Evolutionary conservation across 2,888 invertebrate genomes (phyloP).

Genomic region (Hirtodrosophila trivittata): DNA sequence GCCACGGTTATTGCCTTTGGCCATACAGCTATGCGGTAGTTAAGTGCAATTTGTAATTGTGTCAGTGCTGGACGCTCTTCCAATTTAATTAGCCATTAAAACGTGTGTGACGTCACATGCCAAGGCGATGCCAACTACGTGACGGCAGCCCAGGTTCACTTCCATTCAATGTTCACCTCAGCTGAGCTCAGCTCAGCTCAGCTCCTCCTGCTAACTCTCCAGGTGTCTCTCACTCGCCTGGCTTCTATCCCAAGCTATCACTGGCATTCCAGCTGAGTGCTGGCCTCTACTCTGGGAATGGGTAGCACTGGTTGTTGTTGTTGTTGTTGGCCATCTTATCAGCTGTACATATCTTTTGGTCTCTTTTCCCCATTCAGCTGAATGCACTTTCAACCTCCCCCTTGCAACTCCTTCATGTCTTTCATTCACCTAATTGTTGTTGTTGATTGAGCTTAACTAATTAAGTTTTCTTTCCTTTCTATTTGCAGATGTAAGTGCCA

Average conservation of each 20-base stretch:
- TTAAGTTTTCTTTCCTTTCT: conserved; percentile 66
- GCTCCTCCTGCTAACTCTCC: not conserved
- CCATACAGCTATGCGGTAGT: conserved; percentile 53
- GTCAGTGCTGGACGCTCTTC: conserved; percentile 65
- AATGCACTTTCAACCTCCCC: conserved; percentile 57
- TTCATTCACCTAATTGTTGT: conserved; percentile 17
- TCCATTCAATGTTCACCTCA: not conserved
- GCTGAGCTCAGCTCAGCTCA: too few species aligned
- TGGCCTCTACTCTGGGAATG: conserved; percentile 22
- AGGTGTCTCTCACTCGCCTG: too few species aligned
- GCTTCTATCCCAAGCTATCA: not conserved
- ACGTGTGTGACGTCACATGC: conserved; percentile 72
- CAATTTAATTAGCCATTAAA: conserved; percentile 78
- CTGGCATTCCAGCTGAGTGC: conserved; percentile 22
- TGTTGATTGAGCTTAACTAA: conserved; percentile 69
- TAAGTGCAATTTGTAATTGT: conserved; percentile 79
- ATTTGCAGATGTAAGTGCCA: conserved; percentile 73
- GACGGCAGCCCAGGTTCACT: conserved; percentile 42
- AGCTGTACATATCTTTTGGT: conserved; percentile 43
- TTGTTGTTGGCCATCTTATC: conserved; percentile 42
- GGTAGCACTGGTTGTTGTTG: conserved; percentile 1
- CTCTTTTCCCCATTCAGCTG: conserved; percentile 32
- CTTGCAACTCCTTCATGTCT: not conserved
- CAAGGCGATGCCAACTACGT: conserved; percentile 56
- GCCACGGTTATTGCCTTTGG: conserved; percentile 25